Evolutionary conservation across 2,888 invertebrate species (phyloP).

Genomic region (Ophraella communa): DNA sequence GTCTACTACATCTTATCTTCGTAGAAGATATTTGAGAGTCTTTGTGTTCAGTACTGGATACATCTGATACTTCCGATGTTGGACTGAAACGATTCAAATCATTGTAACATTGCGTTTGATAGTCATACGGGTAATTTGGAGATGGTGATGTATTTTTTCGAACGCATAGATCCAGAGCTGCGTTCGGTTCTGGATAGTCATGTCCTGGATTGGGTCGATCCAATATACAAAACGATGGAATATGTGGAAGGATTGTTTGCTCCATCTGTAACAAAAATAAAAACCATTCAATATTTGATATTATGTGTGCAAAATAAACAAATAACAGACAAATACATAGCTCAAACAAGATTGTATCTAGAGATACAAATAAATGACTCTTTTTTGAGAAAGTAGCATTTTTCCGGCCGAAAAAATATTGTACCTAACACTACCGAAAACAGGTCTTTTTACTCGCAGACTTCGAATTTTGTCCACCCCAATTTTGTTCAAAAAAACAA

Average conservation of each 20-base stretch:
- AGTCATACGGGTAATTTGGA: constrained; percentile 36
- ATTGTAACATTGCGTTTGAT: constrained; percentile 1
- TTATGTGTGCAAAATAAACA: too few relatives aligned
- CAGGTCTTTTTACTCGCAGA: too few relatives aligned
- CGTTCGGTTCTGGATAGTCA: constrained; percentile 9
- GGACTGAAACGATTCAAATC: constrained; percentile 31
- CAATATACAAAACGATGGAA: constrained; percentile 9
- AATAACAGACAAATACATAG: too few relatives aligned
- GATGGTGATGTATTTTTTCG: constrained; percentile 40
- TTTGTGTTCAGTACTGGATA: constrained; percentile 39
- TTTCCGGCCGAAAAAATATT: too few relatives aligned
- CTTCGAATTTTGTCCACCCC: too few relatives aligned
- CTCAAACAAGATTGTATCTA: too few relatives aligned
- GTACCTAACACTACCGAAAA: too few relatives aligned
- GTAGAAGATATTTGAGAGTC: constrained; percentile 25
- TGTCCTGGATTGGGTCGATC: constrained; percentile 14
- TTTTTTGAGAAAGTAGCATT: too few relatives aligned
- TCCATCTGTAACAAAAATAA: constrained; percentile 36
- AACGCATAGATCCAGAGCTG: constrained; percentile 48
- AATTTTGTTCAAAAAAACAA: too few relatives aligned
- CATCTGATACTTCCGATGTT: constrained; percentile 39
- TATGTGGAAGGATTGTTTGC: constrained; percentile 20
- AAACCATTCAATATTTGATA: background rate
- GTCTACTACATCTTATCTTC: constrained; percentile 63
- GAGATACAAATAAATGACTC: too few relatives aligned